Conservation (phyloP, 2,797 vertebrate genomes). For the Lophius americanus region DNA sequence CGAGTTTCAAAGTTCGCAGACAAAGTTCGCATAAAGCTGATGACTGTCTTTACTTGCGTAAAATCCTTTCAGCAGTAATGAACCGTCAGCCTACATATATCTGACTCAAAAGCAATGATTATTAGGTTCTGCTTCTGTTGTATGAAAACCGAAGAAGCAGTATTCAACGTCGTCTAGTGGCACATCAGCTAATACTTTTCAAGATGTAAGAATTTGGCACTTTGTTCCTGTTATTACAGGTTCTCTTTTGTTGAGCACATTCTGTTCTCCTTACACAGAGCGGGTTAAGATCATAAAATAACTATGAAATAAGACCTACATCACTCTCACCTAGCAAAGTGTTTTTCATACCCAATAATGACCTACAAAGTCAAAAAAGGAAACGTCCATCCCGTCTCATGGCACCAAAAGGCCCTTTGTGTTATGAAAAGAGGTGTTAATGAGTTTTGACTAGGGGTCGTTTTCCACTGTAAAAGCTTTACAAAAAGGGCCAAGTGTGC, state of each 20-base stretch:
- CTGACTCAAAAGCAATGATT: no score
- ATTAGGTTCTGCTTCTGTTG: background rate
- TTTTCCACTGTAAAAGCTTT: slow-evolving; percentile 61
- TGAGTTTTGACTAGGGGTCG: slow-evolving; percentile 26
- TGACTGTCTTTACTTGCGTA: no score
- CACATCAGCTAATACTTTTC: no score
- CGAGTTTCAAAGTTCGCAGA: no score
- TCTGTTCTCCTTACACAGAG: background rate
- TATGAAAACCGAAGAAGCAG: background rate
- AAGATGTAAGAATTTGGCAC: background rate
- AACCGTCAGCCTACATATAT: no score
- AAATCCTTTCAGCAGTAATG: no score
- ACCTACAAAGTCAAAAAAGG: slow-evolving; percentile 8
- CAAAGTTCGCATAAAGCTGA: no score
- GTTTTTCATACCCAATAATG: slow-evolving; percentile 13
- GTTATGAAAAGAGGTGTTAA: slow-evolving; percentile 56
- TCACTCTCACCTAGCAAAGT: background rate
- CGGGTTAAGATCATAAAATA: background rate
- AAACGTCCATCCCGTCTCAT: slow-evolving; percentile 11
- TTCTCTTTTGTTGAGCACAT: background rate
- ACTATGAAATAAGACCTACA: background rate
- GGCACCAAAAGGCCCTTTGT: slow-evolving; percentile 20
- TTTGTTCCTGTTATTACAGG: background rate
- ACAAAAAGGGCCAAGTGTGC: slow-evolving; percentile 41
- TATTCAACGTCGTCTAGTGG: no score